Base-by-base conservation (phyloP, 2,888 invertebrate species). In the Lycocerus yunnanus region DNA sequence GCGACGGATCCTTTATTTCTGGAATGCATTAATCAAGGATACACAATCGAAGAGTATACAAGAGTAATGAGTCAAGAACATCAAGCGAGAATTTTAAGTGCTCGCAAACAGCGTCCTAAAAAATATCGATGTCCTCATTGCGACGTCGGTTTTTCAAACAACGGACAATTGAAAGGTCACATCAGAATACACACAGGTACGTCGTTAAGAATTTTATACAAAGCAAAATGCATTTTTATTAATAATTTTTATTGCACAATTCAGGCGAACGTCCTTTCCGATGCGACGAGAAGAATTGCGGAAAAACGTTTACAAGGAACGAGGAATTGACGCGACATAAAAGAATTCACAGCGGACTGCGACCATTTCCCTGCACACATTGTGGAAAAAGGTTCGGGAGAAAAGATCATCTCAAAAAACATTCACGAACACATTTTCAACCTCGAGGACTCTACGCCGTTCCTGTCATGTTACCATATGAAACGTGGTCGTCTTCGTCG, bases 381-480 rank as follows among this genome's bases (percentile, higher is more conserved):
- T 98, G 98, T 83, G 95, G 95, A 3, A 98, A 98, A 88, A 91
- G 94, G 77, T 98, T 98, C 84, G 97, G 97, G 0, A 90, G 98
- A 61, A 93, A 97, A 81, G 98, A 98, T 85, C 98, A 98, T 85
- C 89, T 98, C 73, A 97, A 97, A 87, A 98, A 98, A 83, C 98
- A 98, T 84, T 93, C 94, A 74, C 92, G 95, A 83, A 97, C 97
- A 0, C 97, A 98, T 83, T 80, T 90, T 87, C 86, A 91, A 86
- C 69, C 90, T 83, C 80, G 90, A 88, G 78, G 89, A 81, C 86
- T 90, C 82, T 86, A 86, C 75, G 87, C 87, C 0, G 86, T 87
- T 4, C 87, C 87, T 2, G 86, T 87, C 3, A 85, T 87, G 84
- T 74, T 87, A 63, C 86, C 87, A 0, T 84, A 84, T 67, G 87